These are phyloP conservation scores for Sebastes trivittatus DNA, from an alignment of 2,797 vertebrate species.

Conservation along the genomic window DNA sequence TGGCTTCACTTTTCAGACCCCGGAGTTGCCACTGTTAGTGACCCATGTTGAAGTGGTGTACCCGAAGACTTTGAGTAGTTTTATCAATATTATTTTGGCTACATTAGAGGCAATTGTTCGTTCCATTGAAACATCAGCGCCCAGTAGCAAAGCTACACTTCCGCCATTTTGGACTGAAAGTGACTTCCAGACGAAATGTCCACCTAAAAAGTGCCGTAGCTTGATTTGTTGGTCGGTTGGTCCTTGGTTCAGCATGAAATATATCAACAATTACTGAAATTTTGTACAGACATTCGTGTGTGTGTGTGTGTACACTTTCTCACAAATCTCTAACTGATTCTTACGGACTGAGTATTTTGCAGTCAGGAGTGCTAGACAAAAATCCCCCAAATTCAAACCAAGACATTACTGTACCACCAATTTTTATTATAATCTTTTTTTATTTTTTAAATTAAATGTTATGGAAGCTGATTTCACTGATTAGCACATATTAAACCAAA, in stretches of 20 bases:
- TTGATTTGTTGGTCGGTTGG: neutral
- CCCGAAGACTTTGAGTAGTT: neutral
- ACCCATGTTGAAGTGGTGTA: neutral
- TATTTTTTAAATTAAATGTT: slow-evolving; percentile 12
- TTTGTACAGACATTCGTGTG: neutral
- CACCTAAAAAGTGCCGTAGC: too few species aligned
- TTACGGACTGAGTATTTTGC: neutral
- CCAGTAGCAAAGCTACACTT: too few species aligned
- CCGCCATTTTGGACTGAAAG: too few species aligned
- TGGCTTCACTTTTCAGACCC: neutral
- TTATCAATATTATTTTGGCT: neutral
- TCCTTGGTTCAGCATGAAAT: neutral
- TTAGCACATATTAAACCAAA: slow-evolving; percentile 36
- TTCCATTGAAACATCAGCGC: too few species aligned
- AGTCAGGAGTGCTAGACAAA: neutral
- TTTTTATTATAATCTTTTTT: neutral
- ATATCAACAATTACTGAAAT: neutral
- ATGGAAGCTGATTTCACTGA: slow-evolving; percentile 42
- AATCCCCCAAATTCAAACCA: neutral
- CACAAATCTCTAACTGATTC: neutral
- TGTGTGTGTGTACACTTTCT: neutral
- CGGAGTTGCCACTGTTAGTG: neutral
- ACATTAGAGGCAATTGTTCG: neutral
- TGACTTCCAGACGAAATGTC: too few species aligned
- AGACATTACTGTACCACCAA: neutral